Percentiles rank a stretch among this genome's conserved stretches.
phyloP scores from a whole-genome alignment of 2,888 invertebrate species.

The Thalpophila matura region DNA sequence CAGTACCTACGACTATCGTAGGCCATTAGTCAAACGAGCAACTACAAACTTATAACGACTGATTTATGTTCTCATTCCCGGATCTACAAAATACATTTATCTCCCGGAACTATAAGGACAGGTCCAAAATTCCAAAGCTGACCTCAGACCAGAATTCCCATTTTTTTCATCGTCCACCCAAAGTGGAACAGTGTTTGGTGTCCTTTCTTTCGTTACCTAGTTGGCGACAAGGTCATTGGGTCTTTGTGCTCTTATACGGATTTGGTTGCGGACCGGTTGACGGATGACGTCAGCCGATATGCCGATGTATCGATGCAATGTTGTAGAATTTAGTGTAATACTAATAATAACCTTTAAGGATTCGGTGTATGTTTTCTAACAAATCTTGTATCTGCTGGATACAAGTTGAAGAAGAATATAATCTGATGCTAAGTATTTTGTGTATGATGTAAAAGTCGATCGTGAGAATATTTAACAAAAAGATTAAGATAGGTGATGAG shows the following conservation, averaged over 20 bases:
- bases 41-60: neutral
- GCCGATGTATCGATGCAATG: slow-evolving; percentile 28
- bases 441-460: neutral
- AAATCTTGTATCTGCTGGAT: neutral
- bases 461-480: too few species aligned
- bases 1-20: neutral
- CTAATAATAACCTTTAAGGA: slow-evolving; percentile 18
- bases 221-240: slow-evolving; percentile 48
- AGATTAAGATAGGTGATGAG: too few species aligned
- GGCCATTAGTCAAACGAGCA: neutral
- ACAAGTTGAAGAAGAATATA: neutral
- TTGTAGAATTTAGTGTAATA: slow-evolving; percentile 32
- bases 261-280: slow-evolving; percentile 46
- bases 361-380: slow-evolving; percentile 16
- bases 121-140: neutral
- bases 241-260: slow-evolving; percentile 54
- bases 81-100: neutral
- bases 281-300: slow-evolving; percentile 48
- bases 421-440: neutral
- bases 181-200: slow-evolving; percentile 18
- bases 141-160: slow-evolving; percentile 34
- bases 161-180: slow-evolving; percentile 30
- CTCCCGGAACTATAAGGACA: slow-evolving; percentile 26
- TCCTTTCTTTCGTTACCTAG: slow-evolving; percentile 52
- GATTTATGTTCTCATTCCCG: slow-evolving; percentile 3